Evolutionary conservation across 2,797 vertebrate species (phyloP).

Genomic region (Sebastes kiyomatsui): DNA sequence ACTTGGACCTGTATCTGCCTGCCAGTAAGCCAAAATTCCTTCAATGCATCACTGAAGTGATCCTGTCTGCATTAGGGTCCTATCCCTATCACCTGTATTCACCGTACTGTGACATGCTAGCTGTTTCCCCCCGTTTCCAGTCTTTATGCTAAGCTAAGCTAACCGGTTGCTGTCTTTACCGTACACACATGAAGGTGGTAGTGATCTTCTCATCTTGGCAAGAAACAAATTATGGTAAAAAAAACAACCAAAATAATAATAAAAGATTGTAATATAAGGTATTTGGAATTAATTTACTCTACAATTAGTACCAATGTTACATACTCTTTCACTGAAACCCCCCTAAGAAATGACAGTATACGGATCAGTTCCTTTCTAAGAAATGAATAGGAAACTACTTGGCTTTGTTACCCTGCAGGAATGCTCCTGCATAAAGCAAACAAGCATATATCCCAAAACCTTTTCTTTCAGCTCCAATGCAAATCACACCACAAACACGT

Average conservation of each 20-base stretch:
- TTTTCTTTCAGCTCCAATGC: not conserved
- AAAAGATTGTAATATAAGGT: no score
- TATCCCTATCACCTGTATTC: not conserved
- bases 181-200: accelerated
- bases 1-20: not conserved
- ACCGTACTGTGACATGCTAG: not conserved
- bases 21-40: not conserved
- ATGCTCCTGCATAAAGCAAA: not conserved
- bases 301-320: no score
- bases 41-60: not conserved
- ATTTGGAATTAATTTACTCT: no score
- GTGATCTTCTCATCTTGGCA: not conserved
- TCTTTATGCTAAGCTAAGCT: not conserved
- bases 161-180: not conserved
- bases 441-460: not conserved
- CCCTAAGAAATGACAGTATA: no score
- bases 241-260: no score
- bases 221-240: not conserved
- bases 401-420: no score
- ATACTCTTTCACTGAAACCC: no score
- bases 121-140: not conserved
- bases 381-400: no score
- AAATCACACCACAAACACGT: not conserved
- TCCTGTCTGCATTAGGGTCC: not conserved
- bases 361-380: no score